Percentiles rank a stretch among this genome's conserved stretches.
phyloP scores from a whole-genome alignment of 2,113 vertebrate species.

The Nesoenas mayeri region DNA sequence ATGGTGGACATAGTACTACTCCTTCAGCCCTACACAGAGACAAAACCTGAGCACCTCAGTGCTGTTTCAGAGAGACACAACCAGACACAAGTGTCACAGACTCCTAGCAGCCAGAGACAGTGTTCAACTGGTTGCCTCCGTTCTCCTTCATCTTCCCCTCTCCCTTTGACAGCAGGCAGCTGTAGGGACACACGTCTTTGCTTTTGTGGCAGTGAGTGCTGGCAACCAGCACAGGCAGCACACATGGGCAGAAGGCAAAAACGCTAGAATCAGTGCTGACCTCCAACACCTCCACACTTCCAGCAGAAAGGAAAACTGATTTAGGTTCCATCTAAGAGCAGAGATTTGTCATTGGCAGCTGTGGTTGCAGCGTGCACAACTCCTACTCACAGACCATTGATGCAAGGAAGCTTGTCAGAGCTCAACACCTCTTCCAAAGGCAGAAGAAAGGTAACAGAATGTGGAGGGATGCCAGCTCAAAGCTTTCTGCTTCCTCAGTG shows the following conservation, averaged over 20 bases:
- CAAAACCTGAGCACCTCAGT: neutral
- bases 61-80: neutral
- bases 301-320: constrained; percentile 37
- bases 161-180: neutral
- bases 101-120: neutral
- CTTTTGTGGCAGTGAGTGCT: neutral
- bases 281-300: neutral
- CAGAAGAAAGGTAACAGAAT: neutral
- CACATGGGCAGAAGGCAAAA: neutral
- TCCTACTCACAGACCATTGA: constrained; percentile 10
- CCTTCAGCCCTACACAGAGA: neutral
- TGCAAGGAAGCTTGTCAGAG: neutral
- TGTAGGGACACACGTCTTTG: neutral
- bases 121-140: neutral
- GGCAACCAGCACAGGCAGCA: neutral
- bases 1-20: constrained; percentile 87
- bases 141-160: neutral
- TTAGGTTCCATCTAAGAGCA: constrained; percentile 44
- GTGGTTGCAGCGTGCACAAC: neutral
- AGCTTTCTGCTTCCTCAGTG: neutral
- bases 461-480: neutral
- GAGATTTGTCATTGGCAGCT: constrained; percentile 27
- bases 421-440: neutral
- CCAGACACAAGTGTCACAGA: neutral
- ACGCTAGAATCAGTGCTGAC: neutral